Evolutionary conservation across 2,113 vertebrate genomes (phyloP), one percentile per base, ranked within the genome.

Genomic region (Onychorhynchus coronatus): DNA sequence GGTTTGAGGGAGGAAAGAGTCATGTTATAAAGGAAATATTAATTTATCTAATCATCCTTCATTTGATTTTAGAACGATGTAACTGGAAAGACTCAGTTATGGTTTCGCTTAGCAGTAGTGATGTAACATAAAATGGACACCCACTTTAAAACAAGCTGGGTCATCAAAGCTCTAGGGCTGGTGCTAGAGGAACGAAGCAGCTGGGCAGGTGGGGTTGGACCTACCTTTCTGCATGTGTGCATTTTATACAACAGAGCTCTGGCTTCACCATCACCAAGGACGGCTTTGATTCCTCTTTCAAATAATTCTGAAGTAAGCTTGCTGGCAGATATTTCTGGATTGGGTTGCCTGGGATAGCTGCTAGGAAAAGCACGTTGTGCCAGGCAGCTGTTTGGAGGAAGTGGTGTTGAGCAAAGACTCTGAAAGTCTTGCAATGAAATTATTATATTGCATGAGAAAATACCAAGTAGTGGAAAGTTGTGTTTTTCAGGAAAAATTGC

Each of bases 401-500:
- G 70, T 5, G 0, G 14, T 24, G 56, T 84, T 86, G 74, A 81
- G 41, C 89, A 44, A 46, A 86, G 42, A 9, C 37, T 74, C 58
- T 80, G n/a, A 52, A 82, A 71, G 79, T 80, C 93, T 63, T 95
- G 79, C 82, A 41, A 4, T 47, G 44, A 53, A 49, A 39, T 92
- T 68, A 47, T 16, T 82, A 23, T 22, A 50, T 72, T 85, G 87
- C 81, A 70, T 94, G 84, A 81, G 74, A 96, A 95, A 95, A 86
- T 85, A 79, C 23, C 15, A 3, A 78, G 59, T 55, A 74, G 79
- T 0, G 0, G 75, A 86, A 91, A 94, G 49, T 75, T 88, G 52
- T 86, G 88, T 86, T 96, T 96, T 94, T 95, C 92, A 94, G 94
- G 95, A 86, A 95, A 96, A 95, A 67, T 78, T 81, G 5, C 3